A percentile compares a stretch with the other conserved stretches of the same genome.
phyloP scores from a whole-genome alignment of 2,113 vertebrate species.

The Stomatorhinus ivindoensis region DNA sequence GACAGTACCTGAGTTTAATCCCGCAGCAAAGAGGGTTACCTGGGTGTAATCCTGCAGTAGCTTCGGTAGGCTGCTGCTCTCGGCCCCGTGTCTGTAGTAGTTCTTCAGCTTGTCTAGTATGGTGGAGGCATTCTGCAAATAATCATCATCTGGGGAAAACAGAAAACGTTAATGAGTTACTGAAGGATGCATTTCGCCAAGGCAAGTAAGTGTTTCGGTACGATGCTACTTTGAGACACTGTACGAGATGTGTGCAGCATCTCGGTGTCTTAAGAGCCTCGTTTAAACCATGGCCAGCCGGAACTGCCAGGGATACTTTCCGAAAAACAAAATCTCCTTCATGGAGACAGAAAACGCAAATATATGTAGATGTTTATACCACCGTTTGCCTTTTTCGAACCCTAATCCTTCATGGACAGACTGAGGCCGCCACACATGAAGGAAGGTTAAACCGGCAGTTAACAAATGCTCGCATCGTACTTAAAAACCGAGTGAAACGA shows the following conservation, averaged over 20 bases:
- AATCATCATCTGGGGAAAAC: slow-evolving; percentile 69
- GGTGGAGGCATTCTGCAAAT: slow-evolving; percentile 79
- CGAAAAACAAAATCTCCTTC: neutral
- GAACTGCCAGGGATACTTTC: neutral
- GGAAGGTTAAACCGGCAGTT: neutral
- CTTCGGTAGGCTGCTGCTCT: slow-evolving; percentile 61
- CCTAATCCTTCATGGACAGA: neutral
- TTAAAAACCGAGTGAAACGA: neutral
- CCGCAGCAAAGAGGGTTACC: slow-evolving; percentile 54
- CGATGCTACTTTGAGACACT: neutral
- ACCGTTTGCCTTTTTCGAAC: neutral
- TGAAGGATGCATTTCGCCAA: neutral
- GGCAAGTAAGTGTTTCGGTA: neutral
- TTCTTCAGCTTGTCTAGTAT: slow-evolving; percentile 75
- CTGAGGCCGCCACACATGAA: neutral
- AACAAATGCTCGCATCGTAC: neutral
- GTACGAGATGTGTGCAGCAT: neutral
- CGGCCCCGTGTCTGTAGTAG: slow-evolving; percentile 69
- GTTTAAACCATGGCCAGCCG: neutral
- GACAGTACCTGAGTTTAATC: neutral
- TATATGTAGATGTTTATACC: neutral
- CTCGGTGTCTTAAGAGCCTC: neutral
- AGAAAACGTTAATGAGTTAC: slow-evolving; percentile 22
- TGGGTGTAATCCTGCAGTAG: slow-evolving; percentile 85
- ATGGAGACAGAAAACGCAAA: neutral